Percentiles rank a stretch among this genome's conserved stretches.
These are phyloP conservation scores for Actinia tenebrosa DNA, from an alignment of 64 coral and sea anemone species.

Conservation along the genomic window DNA sequence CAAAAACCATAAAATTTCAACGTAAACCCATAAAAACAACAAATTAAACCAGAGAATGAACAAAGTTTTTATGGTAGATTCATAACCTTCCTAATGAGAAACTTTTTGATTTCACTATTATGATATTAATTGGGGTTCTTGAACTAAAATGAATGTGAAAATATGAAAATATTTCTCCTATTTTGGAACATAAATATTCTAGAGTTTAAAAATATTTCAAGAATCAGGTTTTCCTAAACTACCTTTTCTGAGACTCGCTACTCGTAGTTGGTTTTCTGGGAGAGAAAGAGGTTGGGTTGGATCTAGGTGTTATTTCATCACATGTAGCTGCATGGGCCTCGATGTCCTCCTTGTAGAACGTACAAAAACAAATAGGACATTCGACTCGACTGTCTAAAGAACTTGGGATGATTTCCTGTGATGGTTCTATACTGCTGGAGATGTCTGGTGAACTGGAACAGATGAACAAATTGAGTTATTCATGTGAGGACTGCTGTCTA, in stretches of 20 bases:
- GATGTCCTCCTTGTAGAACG: background rate
- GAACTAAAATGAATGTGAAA: too few relatives aligned
- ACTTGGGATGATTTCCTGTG: background rate
- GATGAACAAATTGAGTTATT: background rate
- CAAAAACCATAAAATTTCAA: too few relatives aligned
- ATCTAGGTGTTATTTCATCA: background rate
- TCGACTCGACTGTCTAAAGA: background rate
- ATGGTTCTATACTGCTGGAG: background rate
- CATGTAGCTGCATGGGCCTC: background rate
- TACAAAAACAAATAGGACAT: constrained; percentile 11
- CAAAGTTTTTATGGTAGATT: too few relatives aligned
- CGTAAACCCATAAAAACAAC: too few relatives aligned
- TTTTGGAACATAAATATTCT: background rate
- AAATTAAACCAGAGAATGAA: too few relatives aligned
- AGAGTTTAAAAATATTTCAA: background rate
- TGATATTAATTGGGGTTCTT: too few relatives aligned
- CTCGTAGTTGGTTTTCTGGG: background rate
- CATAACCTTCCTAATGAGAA: too few relatives aligned
- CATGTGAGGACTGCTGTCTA: too few relatives aligned
- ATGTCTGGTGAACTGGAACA: background rate
- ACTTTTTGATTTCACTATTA: too few relatives aligned
- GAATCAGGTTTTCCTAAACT: background rate
- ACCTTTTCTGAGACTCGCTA: background rate
- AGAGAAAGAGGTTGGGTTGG: background rate
- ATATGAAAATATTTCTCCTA: too few relatives aligned